Evolutionary conservation across 1,140 invertebrate genomes (phyloP).

Genomic region (Psilanteris sp.): DNA sequence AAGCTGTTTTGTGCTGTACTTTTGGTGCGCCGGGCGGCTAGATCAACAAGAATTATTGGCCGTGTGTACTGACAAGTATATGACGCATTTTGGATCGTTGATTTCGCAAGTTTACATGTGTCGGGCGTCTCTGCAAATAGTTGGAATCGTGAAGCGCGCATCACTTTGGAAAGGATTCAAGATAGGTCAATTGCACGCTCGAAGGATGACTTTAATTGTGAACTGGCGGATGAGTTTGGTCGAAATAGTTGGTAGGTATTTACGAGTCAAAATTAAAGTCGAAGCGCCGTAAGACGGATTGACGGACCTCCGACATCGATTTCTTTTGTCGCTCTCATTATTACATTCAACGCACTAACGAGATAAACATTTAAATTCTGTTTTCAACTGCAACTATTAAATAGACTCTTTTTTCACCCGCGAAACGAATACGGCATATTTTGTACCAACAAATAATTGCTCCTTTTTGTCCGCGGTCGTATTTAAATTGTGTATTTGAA

Average conservation of each 20-base stretch:
- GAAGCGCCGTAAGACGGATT: neutral
- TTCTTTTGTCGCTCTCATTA: neutral
- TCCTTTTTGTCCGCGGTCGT: neutral
- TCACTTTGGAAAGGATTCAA: neutral
- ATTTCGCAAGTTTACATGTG: conserved; percentile 1
- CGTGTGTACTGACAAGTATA: too few species aligned
- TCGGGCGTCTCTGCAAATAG: neutral
- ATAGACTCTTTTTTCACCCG: neutral
- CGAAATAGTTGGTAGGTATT: conserved; percentile 8
- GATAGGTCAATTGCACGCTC: conserved; percentile 20
- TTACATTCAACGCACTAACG: neutral
- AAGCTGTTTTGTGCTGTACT: conserved; percentile 14
- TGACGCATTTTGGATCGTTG: too few species aligned
- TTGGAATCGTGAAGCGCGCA: conserved; percentile 2
- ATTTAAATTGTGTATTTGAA: conserved; percentile 7
- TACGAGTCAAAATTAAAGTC: conserved; percentile 32
- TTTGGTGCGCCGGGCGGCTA: conserved; percentile 1
- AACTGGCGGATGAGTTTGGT: conserved; percentile 4
- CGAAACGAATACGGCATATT: neutral
- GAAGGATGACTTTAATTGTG: conserved; percentile 22
- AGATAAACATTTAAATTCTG: neutral
- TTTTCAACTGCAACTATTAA: too few species aligned
- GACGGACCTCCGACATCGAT: conserved; percentile 17
- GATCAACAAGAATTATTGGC: conserved; percentile 10
- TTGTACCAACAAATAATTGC: neutral